Base-by-base conservation (phyloP, 1,140 invertebrate genomes). In the Dendrolimus punctatus region DNA sequence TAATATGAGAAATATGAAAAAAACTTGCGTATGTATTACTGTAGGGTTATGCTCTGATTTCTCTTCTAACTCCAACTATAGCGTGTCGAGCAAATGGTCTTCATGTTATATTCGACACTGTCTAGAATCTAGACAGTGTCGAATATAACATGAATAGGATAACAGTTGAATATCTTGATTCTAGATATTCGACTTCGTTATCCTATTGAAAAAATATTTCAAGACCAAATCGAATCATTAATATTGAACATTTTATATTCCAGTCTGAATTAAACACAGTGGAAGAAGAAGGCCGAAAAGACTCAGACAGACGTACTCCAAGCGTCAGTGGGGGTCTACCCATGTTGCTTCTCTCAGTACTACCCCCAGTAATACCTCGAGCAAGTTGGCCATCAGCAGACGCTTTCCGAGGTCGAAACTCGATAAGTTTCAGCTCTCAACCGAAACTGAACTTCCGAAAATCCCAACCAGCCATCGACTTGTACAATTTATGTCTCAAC, bases 301-400 rank as follows among this genome's bases (percentile, higher is more conserved):
- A 80, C 37, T 53, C 61, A 10, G 75, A 80, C 9, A 67, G 71
- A 51, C 81, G 91, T 8, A 91, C 92, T 46, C 90, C 91, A 0
- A 93, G 92, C 60, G 90, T 93, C 39, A 90, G 90, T 43, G 91
- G 92, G 8, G 92, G 92, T 40, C 76, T 93, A 46, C 92, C 92
- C 4, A 88, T 93, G 69, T 78, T 94, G 8, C 76, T 93, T 51
- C 88, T 94, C 6, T 93, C 92, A 38, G 92, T 93, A 9, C 80
- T 93, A 9, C 92, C 92, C 0, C 91, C 92, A 23, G 92, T 93
- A 39, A 93, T 93, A 51, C 92, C 93, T 0, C 81, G 93, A 51
- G 93, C 92, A 5, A 92, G 91, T 71, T 93, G 92, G 92, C 92
- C 92, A n/a, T 92, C 91, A 7, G 89, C 92, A 0, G 90, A 92